A percentile compares a stretch with the other conserved stretches of the same genome.
phyloP scores from a whole-genome alignment of 2,888 invertebrate genomes.

The Mactromeris polynyma region DNA sequence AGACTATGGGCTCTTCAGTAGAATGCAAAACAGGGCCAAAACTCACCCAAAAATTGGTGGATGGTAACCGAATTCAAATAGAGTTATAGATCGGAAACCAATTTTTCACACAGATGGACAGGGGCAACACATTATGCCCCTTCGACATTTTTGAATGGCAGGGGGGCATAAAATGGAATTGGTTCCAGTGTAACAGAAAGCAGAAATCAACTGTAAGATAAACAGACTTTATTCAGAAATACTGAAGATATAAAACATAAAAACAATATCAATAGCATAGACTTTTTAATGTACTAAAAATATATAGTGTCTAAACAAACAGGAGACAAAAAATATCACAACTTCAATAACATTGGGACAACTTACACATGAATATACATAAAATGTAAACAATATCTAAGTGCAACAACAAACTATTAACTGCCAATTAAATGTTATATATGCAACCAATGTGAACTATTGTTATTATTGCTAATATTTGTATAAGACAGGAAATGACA shows the following conservation, averaged over 20 bases:
- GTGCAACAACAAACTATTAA: not conserved
- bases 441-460: not conserved
- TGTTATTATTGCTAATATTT: too few relatives aligned
- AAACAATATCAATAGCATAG: constrained; percentile 9
- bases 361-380: not conserved
- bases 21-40: too few relatives aligned
- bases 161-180: too few relatives aligned
- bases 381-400: not conserved
- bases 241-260: not conserved
- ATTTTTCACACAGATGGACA: too few relatives aligned
- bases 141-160: too few relatives aligned
- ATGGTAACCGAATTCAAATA: too few relatives aligned
- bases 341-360: not conserved
- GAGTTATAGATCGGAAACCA: too few relatives aligned
- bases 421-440: not conserved
- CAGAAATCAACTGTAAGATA: not conserved
- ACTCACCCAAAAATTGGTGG: too few relatives aligned
- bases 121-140: too few relatives aligned
- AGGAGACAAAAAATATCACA: constrained; percentile 6
- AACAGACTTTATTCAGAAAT: constrained; percentile 10
- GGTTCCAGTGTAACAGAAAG: too few relatives aligned
- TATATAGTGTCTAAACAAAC: not conserved
- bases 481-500: too few relatives aligned
- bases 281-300: not conserved
- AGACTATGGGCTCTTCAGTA: too few relatives aligned